Evolutionary conservation across 2,888 invertebrate genomes (phyloP).

Genomic region (Chrysolina oricalcia): DNA sequence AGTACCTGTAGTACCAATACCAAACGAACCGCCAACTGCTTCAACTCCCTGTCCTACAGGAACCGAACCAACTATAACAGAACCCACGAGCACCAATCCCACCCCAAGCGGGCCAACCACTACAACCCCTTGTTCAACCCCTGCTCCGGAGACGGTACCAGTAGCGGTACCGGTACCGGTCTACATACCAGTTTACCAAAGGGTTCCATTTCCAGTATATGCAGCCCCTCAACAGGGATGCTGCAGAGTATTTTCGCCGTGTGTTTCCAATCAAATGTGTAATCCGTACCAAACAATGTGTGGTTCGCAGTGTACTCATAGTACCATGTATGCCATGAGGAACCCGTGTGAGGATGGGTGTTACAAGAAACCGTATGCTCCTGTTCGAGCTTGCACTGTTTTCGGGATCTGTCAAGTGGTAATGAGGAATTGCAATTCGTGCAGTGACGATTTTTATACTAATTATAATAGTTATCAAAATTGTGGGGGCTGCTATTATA

Average conservation of each 20-base stretch:
- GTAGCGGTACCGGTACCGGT: conserved; percentile 14
- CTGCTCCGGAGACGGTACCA: no score
- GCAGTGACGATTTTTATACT: conserved; percentile 50
- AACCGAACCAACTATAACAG: background rate
- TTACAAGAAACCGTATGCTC: conserved; percentile 39
- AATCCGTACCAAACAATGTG: conserved; percentile 11
- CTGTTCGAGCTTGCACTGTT: conserved; percentile 33
- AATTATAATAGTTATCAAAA: conserved; percentile 43
- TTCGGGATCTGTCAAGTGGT: conserved; percentile 27
- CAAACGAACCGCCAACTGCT: background rate
- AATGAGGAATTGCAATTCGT: conserved; percentile 47
- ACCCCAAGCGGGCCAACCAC: background rate
- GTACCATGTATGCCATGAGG: conserved; percentile 33
- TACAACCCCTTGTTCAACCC: background rate
- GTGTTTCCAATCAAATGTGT: conserved; percentile 7
- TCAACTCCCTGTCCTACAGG: background rate
- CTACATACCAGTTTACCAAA: conserved; percentile 7
- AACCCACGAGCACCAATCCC: no score
- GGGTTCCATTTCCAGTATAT: conserved; percentile 17
- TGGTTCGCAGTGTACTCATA: conserved; percentile 21
- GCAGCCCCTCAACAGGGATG: background rate
- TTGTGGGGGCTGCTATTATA: conserved; percentile 55
- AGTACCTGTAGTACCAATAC: background rate
- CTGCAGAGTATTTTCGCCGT: conserved; percentile 27
- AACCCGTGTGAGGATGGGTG: conserved; percentile 50